phyloP scores from a whole-genome alignment of 1,140 invertebrate genomes.

The Choristoneura fumiferana region DNA sequence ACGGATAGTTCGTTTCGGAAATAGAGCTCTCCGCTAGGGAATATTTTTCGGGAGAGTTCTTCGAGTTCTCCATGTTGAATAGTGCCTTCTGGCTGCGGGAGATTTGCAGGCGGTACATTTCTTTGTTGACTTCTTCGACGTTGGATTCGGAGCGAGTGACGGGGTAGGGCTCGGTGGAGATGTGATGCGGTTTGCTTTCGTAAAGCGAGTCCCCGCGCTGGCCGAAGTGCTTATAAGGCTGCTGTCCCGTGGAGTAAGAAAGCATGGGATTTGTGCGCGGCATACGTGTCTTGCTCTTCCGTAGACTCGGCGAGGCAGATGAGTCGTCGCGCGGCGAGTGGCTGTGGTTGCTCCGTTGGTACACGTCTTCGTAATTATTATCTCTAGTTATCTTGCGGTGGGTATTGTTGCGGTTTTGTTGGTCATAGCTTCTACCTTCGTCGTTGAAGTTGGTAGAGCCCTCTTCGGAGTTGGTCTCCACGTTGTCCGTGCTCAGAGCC shows the following conservation, averaged over 20 bases:
- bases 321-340: slow-evolving; percentile 69
- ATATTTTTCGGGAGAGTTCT: slow-evolving; percentile 68
- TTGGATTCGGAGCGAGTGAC: slow-evolving; percentile 75
- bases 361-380: slow-evolving; percentile 74
- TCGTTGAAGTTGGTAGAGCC: slow-evolving; percentile 77
- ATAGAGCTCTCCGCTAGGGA: slow-evolving; percentile 61
- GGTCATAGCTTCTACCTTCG: slow-evolving; percentile 72
- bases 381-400: slow-evolving; percentile 75
- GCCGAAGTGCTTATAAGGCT: slow-evolving; percentile 74
- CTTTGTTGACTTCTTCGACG: slow-evolving; percentile 76
- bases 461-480: slow-evolving; percentile 76
- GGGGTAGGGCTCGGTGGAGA: slow-evolving; percentile 65
- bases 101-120: slow-evolving; percentile 77
- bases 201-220: slow-evolving; percentile 67
- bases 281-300: slow-evolving; percentile 70
- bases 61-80: slow-evolving; percentile 70
- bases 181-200: slow-evolving; percentile 70
- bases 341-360: slow-evolving; percentile 71
- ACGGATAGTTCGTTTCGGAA: slow-evolving; percentile 71
- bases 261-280: slow-evolving; percentile 78
- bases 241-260: slow-evolving; percentile 70
- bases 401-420: slow-evolving; percentile 77
- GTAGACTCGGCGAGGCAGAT: slow-evolving; percentile 66
- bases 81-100: slow-evolving; percentile 74
- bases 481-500: slow-evolving; percentile 77